phyloP scores from a whole-genome alignment of 2,113 vertebrate genomes.

The Verasper variegatus region DNA sequence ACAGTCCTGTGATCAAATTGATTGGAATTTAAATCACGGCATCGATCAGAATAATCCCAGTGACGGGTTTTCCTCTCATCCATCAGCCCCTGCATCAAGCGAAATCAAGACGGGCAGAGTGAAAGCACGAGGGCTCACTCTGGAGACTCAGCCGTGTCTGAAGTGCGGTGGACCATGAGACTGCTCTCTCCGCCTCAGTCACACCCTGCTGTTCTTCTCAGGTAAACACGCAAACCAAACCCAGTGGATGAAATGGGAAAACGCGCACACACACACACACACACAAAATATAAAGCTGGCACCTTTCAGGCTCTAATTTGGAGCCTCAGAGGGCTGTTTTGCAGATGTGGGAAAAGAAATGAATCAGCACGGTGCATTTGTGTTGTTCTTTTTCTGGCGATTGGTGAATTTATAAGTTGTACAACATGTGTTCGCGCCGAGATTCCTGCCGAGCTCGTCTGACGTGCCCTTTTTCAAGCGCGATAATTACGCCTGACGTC shows the following conservation, averaged over 20 bases:
- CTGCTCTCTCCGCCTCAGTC: conserved; percentile 64
- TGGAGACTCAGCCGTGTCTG: conserved; percentile 53
- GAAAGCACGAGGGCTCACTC: conserved; percentile 40
- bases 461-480: conserved; percentile 8
- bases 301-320: conserved; percentile 12
- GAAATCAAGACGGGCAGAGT: conserved; percentile 28
- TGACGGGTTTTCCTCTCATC: neutral
- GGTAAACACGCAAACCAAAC: conserved; percentile 62
- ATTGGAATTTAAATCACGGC: neutral
- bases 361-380: neutral
- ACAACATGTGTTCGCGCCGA: neutral
- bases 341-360: neutral
- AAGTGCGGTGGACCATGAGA: conserved; percentile 53
- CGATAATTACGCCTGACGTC: conserved; percentile 45
- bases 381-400: neutral
- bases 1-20: neutral
- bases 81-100: neutral
- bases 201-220: conserved; percentile 63
- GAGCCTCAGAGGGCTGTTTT: neutral
- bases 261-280: conserved; percentile 1
- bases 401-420: conserved; percentile 2
- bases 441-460: conserved; percentile 11
- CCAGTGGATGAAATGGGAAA: conserved; percentile 40
- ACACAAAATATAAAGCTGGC: conserved; percentile 17
- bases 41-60: neutral